Evolutionary conservation across 2,113 vertebrate genomes (phyloP).

Genomic region (Raja brachyura): DNA sequence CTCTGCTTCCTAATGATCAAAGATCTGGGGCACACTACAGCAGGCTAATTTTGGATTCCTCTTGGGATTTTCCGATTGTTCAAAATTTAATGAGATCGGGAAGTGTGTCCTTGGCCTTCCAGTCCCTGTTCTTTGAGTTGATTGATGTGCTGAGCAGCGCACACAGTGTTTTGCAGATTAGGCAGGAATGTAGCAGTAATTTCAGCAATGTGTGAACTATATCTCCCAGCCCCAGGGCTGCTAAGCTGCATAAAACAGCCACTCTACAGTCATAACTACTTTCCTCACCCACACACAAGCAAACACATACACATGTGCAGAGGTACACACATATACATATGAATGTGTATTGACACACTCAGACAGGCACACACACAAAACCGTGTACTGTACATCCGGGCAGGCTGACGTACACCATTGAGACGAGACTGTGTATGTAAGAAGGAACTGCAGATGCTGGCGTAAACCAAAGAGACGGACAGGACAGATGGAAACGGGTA

Average conservation of each 20-base stretch:
- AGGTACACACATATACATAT: not conserved
- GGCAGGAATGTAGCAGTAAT: slow-evolving; percentile 5
- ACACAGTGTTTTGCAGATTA: not conserved
- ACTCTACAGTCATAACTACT: not conserved
- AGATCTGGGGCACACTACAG: not conserved
- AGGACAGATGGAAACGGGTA: too few relatives aligned
- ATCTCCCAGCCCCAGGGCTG: not conserved
- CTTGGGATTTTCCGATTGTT: not conserved
- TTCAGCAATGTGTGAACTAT: not conserved
- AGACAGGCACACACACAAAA: too few relatives aligned
- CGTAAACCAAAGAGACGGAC: too few relatives aligned
- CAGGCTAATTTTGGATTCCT: not conserved
- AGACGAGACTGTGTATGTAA: too few relatives aligned
- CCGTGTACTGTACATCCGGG: too few relatives aligned
- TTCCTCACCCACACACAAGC: not conserved
- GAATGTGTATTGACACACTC: too few relatives aligned
- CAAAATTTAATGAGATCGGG: not conserved
- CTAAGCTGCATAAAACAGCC: not conserved
- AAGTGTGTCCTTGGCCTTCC: not conserved
- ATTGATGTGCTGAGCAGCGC: not conserved
- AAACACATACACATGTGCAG: not conserved
- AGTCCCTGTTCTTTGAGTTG: not conserved
- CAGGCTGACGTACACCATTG: too few relatives aligned
- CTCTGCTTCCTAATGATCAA: not conserved
- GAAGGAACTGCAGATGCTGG: too few relatives aligned